phyloP scores from a whole-genome alignment of 35 echinoderm and acorn worm genomes.

The Ptychodera flava region DNA sequence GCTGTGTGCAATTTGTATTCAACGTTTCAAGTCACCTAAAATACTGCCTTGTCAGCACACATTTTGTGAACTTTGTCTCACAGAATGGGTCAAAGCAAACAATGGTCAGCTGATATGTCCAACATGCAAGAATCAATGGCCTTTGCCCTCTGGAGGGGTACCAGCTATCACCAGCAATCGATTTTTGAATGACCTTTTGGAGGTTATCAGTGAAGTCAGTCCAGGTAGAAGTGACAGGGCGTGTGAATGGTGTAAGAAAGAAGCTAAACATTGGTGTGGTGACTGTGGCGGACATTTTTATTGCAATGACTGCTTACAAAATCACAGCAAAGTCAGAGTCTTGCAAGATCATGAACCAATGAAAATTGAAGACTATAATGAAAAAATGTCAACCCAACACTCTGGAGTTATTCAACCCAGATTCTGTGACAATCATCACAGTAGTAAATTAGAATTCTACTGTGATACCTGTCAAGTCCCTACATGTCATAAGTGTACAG shows the following conservation, averaged over 20 bases:
- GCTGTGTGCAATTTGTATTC: slow-evolving; percentile 87
- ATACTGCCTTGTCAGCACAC: slow-evolving; percentile 86
- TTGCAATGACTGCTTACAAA: slow-evolving; percentile 78
- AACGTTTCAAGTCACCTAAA: slow-evolving; percentile 86
- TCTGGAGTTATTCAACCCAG: slow-evolving; percentile 14
- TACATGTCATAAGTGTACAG: slow-evolving; percentile 67
- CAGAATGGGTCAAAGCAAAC: slow-evolving; percentile 77
- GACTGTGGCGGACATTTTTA: slow-evolving; percentile 71
- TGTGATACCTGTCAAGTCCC: slow-evolving; percentile 83
- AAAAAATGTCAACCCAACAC: background rate
- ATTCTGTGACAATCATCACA: slow-evolving; percentile 58
- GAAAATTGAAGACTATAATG: slow-evolving; percentile 64
- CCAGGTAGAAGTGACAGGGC: slow-evolving; percentile 28
- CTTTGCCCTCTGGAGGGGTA: slow-evolving; percentile 47
- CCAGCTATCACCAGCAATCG: slow-evolving; percentile 64
- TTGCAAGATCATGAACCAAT: slow-evolving; percentile 54
- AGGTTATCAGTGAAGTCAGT: slow-evolving; percentile 76
- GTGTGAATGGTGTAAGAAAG: slow-evolving; percentile 74
- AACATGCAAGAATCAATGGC: slow-evolving; percentile 65
- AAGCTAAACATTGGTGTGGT: slow-evolving; percentile 69
- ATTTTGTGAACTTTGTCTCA: slow-evolving; percentile 80
- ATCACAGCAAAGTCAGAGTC: slow-evolving; percentile 60
- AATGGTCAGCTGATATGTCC: slow-evolving; percentile 62
- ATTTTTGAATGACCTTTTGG: slow-evolving; percentile 91
- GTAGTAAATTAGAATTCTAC: slow-evolving; percentile 59